A percentile compares a stretch with the other conserved stretches of the same genome.
These are phyloP conservation scores for Melanchra persicariae DNA, from an alignment of 2,888 invertebrate species.

Conservation along the genomic window DNA sequence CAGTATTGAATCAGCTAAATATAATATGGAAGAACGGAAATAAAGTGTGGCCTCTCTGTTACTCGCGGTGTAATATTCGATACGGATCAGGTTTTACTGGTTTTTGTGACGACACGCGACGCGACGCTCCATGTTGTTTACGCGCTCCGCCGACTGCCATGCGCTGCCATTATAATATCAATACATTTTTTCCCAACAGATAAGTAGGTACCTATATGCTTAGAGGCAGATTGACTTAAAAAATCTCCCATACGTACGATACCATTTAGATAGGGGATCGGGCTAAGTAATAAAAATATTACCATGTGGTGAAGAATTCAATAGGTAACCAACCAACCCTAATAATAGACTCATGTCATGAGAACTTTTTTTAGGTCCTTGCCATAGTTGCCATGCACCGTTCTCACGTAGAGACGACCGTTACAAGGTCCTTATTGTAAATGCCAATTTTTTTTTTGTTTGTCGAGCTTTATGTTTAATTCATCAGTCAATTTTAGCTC, in stretches of 20 bases:
- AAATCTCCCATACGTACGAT: slow-evolving; percentile 35
- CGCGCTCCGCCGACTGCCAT: slow-evolving; percentile 32
- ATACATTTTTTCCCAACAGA: slow-evolving; percentile 39
- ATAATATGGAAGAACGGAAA: slow-evolving; percentile 54
- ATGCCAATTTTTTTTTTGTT: slow-evolving; percentile 26
- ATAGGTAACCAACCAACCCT: slow-evolving; percentile 45
- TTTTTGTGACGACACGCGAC: slow-evolving; percentile 53
- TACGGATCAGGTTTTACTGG: slow-evolving; percentile 64
- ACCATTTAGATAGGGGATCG: slow-evolving; percentile 39
- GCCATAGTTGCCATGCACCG: slow-evolving; percentile 38
- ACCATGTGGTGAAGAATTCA: slow-evolving; percentile 43
- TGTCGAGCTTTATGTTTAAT: slow-evolving; percentile 18
- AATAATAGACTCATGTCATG: slow-evolving; percentile 59
- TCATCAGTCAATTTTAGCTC: neutral
- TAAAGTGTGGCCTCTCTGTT: slow-evolving; percentile 57
- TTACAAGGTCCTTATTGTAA: slow-evolving; percentile 35
- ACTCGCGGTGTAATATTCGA: slow-evolving; percentile 58
- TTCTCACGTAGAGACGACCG: slow-evolving; percentile 57
- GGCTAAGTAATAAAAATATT: slow-evolving; percentile 35
- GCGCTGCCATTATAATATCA: slow-evolving; percentile 45
- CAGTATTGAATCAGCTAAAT: slow-evolving; percentile 41
- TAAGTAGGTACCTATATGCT: neutral
- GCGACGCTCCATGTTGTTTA: slow-evolving; percentile 53
- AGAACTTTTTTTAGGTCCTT: slow-evolving; percentile 55
- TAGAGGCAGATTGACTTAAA: slow-evolving; percentile 4